Evolutionary conservation across 1,140 invertebrate species (phyloP).

Genomic region (Neuroterus valhalla): DNA sequence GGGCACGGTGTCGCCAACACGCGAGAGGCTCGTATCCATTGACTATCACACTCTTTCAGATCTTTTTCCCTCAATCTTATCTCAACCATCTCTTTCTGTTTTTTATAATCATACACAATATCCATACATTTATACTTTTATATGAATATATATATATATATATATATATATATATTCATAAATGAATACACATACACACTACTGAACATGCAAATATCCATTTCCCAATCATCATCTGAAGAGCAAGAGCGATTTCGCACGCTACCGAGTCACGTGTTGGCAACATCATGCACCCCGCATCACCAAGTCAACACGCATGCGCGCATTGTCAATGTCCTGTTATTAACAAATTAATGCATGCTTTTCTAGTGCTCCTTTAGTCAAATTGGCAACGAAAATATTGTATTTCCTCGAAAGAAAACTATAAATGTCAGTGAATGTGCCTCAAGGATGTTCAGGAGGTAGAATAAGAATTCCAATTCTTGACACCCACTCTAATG

Average conservation of each 20-base stretch:
- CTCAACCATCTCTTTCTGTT: slow-evolving; percentile 45
- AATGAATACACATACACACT: neutral
- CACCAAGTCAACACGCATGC: slow-evolving; percentile 74
- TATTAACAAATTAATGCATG: slow-evolving; percentile 68
- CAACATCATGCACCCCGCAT: slow-evolving; percentile 73
- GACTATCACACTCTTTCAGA: slow-evolving; percentile 47
- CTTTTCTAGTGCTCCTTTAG: slow-evolving; percentile 72
- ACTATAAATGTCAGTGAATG: neutral
- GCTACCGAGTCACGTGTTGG: slow-evolving; percentile 64
- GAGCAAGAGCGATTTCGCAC: slow-evolving; percentile 40
- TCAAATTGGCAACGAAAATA: slow-evolving; percentile 30
- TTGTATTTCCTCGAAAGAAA: neutral
- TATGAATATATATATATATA: slow-evolving; percentile 22
- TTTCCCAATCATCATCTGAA: slow-evolving; percentile 36
- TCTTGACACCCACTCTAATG: too few species aligned
- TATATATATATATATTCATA: neutral
- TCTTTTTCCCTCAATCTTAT: slow-evolving; percentile 46
- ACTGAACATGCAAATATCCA: neutral
- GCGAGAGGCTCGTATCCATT: slow-evolving; percentile 64
- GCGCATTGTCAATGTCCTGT: slow-evolving; percentile 76
- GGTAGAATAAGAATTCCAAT: too few species aligned
- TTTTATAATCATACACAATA: slow-evolving; percentile 11
- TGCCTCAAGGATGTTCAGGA: neutral
- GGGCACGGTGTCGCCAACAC: slow-evolving; percentile 76
- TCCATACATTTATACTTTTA: neutral